These are phyloP conservation scores for Siphamia tubifer DNA, from an alignment of 2,113 vertebrate species.

Conservation along the genomic window DNA sequence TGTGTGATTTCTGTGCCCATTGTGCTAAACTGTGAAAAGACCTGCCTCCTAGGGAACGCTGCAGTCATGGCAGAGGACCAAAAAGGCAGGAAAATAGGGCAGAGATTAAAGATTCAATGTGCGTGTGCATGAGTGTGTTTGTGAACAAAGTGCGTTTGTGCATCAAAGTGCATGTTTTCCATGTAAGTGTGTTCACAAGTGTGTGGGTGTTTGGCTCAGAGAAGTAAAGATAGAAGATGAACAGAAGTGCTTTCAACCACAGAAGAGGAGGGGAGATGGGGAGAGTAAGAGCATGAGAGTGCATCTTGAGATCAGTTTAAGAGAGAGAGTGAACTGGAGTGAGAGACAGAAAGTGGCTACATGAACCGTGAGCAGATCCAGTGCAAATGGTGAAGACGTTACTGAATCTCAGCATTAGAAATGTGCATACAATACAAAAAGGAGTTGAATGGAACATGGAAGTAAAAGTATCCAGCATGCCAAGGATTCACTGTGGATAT, in stretches of 20 bases:
- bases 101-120: constrained; percentile 76
- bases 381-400: neutral
- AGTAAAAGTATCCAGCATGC: neutral
- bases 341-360: neutral
- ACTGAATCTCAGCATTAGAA: neutral
- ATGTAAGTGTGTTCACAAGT: constrained; percentile 35
- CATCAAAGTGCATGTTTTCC: constrained; percentile 14
- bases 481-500: no score
- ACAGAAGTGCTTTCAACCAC: constrained; percentile 53
- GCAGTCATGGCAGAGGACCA: constrained; percentile 70
- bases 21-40: constrained; percentile 70
- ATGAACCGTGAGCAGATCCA: neutral
- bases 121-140: constrained; percentile 47
- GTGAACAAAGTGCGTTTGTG: constrained; percentile 47
- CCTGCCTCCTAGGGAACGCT: constrained; percentile 64
- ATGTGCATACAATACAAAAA: neutral
- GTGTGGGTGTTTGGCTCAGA: constrained; percentile 62
- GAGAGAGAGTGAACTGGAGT: neutral
- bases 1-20: constrained; percentile 46
- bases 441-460: neutral
- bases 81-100: constrained; percentile 69
- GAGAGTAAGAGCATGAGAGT: constrained; percentile 22
- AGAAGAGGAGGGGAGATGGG: constrained; percentile 21
- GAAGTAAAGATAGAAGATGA: constrained; percentile 46
- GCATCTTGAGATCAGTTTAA: constrained; percentile 20